Base-by-base conservation (phyloP, 2,113 vertebrate species). In the Polypterus senegalus region DNA sequence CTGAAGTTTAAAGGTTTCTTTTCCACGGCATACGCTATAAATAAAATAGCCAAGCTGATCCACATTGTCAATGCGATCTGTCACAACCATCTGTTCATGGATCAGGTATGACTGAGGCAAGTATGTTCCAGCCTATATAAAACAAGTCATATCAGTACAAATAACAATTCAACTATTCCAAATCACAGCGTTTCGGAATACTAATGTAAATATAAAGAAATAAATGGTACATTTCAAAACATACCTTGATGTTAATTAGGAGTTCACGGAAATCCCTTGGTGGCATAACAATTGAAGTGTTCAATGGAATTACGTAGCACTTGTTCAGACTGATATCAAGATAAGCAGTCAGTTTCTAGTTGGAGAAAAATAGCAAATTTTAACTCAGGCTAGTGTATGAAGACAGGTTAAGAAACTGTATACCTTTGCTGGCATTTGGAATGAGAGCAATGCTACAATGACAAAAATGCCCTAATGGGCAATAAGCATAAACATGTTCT, bases 41-140 rank as follows among this genome's bases (percentile, higher is more conserved):
- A 97, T 97, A 70, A 90, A 92, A 80, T 80, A 81, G 59, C 92
- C 93, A 69, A 97, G 76, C 70, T 87, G 83, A 60, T 95, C 89
- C 27, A 97, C 76, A 0, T 83, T 90, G 66, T 97, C 84, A 78
- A 97, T 88, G 54, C 89, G 89, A 74, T 97, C 96, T 0, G 94
- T 98, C 73, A 98, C 92, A 3, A 96, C 78, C 96, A 98, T 96
- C 79, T 97, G 91, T 63, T 97, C 95, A 0, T 92, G 96, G 76
- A 99, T 76, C 79, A 99, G 78, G 70, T 87, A 89, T 5, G 27
- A 92, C 81, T 98, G 95, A 6, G 95, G 96, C 84, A 99, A 77
- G 69, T 99, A 99, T 3, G 90, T 92, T 65, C 94, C 93, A 66
- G 92, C 89, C 96, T 97, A 79, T 3, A 62, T 61, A 67, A 65